Evolutionary conservation across 2,797 vertebrate species (phyloP).

Genomic region (Paguma larvata): DNA sequence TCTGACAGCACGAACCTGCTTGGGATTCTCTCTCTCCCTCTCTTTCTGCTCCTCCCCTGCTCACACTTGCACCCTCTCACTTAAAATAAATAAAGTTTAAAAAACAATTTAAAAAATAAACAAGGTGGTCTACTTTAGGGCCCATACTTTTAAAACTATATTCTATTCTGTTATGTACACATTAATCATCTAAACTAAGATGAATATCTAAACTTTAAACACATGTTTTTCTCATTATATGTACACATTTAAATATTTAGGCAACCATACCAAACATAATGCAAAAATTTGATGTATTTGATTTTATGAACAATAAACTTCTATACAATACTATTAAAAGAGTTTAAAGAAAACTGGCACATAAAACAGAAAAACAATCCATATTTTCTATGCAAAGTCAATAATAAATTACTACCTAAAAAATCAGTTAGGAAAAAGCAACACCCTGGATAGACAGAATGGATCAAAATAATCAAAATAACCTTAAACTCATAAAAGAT

Average conservation of each 20-base stretch:
- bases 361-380: background rate
- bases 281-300: background rate
- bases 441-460: background rate
- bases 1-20: no score
- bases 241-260: background rate
- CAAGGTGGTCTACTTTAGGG: background rate
- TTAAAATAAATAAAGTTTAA: no score
- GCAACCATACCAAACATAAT: background rate
- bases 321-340: background rate
- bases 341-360: background rate
- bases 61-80: no score
- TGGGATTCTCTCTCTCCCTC: no score
- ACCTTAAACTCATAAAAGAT: background rate
- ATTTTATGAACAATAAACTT: background rate
- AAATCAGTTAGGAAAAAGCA: background rate
- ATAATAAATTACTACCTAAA: background rate
- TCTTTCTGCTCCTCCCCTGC: no score
- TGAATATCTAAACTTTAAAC: background rate
- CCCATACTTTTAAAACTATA: background rate
- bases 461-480: slow-evolving; percentile 14
- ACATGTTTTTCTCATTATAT: background rate
- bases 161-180: background rate
- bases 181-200: background rate
- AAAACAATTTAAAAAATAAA: no score
- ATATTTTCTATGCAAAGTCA: background rate